Evolutionary conservation across 2,113 vertebrate genomes (phyloP).

Genomic region (Pungitius pungitius): DNA sequence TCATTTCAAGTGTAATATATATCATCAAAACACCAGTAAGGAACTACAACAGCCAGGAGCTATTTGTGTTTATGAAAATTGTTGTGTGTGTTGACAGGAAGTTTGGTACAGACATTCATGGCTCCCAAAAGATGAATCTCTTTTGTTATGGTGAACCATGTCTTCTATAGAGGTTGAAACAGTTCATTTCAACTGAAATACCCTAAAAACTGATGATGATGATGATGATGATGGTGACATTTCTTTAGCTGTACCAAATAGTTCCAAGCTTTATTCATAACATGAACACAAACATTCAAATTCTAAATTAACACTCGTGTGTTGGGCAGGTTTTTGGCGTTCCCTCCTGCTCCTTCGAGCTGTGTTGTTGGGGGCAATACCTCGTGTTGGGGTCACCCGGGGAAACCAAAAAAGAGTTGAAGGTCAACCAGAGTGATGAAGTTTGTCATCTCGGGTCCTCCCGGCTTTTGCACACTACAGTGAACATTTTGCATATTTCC

Average conservation of each 20-base stretch:
- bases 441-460: neutral
- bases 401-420: too few species aligned
- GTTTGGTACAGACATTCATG: neutral
- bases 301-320: too few species aligned
- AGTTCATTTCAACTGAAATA: neutral
- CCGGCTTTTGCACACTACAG: neutral
- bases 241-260: too few species aligned
- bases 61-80: too few species aligned
- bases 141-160: neutral
- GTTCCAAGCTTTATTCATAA: too few species aligned
- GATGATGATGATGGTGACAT: too few species aligned
- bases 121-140: neutral
- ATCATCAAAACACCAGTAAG: slow-evolving; percentile 6
- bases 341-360: too few species aligned
- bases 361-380: too few species aligned
- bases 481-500: neutral
- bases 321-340: too few species aligned
- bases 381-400: too few species aligned
- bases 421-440: too few species aligned
- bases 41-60: neutral
- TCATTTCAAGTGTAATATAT: slow-evolving; percentile 17
- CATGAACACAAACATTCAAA: too few species aligned
- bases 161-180: neutral
- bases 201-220: neutral
- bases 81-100: neutral